Conservation (phyloP, 1,140 invertebrate genomes). For the Orius insidiosus region DNA sequence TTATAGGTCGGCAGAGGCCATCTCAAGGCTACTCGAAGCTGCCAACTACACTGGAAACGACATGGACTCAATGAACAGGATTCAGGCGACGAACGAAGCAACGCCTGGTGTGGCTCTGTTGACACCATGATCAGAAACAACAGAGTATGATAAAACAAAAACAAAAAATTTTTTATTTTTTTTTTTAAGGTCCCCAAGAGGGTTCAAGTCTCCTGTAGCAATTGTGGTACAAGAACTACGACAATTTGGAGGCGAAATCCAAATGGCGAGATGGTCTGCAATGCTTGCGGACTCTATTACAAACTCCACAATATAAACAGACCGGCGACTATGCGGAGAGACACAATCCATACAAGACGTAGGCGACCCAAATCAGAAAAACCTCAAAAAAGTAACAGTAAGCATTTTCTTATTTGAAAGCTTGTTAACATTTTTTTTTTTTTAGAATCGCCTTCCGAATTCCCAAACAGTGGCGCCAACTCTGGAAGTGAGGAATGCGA, state of each 20-base stretch:
- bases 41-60: constrained; percentile 16
- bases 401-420: too few relatives aligned
- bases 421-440: too few relatives aligned
- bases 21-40: constrained; percentile 17
- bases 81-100: neutral
- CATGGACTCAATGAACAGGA: too few relatives aligned
- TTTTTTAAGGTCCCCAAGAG: constrained; percentile 25
- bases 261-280: constrained; percentile 83
- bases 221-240: constrained; percentile 75
- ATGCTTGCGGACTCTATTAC: too few relatives aligned
- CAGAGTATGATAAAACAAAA: too few relatives aligned
- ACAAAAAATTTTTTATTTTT: neutral
- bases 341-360: constrained; percentile 90
- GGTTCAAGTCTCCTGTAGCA: constrained; percentile 58
- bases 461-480: constrained; percentile 23
- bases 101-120: constrained; percentile 9
- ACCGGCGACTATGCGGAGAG: constrained; percentile 87
- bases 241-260: constrained; percentile 84
- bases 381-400: constrained; percentile 26
- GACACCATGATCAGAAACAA: too few relatives aligned
- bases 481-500: constrained; percentile 30
- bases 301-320: constrained; percentile 84
- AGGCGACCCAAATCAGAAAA: constrained; percentile 60
- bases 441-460: constrained; percentile 25
- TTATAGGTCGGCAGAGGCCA: constrained; percentile 15